These are phyloP conservation scores for Leptoclinus maculatus DNA, from an alignment of 2,797 vertebrate species.

Conservation along the genomic window DNA sequence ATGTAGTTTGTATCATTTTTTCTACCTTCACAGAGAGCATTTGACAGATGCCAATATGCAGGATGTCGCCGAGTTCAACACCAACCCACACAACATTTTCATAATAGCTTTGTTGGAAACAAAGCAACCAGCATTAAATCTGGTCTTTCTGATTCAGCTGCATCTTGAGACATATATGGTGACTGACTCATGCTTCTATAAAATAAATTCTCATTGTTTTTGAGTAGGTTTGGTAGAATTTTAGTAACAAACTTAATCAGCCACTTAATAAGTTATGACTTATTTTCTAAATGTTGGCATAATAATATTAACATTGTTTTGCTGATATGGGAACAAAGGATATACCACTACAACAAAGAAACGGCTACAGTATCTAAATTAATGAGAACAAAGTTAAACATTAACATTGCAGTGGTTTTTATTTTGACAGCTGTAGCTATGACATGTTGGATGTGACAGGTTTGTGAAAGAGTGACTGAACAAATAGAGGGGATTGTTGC, in stretches of 20 bases:
- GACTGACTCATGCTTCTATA: not conserved
- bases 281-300: not conserved
- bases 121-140: not conserved
- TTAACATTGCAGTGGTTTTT: not conserved
- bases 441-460: not conserved
- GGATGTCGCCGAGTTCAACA: not conserved
- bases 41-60: slow-evolving; percentile 7
- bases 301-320: not conserved
- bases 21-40: not conserved
- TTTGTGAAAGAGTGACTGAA: not conserved
- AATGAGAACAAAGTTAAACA: not conserved
- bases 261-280: not conserved
- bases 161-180: not conserved
- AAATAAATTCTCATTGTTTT: not conserved
- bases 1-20: not conserved
- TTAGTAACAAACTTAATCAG: not conserved
- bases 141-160: not conserved
- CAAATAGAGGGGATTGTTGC: too few relatives aligned
- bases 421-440: not conserved
- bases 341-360: not conserved
- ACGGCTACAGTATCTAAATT: not conserved
- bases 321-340: not conserved
- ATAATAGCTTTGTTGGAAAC: slow-evolving; percentile 1
- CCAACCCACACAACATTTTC: slow-evolving; percentile 15
- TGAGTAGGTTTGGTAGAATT: not conserved